Evolutionary conservation across 2,113 vertebrate genomes (phyloP).

Genomic region (Podarcis muralis): DNA sequence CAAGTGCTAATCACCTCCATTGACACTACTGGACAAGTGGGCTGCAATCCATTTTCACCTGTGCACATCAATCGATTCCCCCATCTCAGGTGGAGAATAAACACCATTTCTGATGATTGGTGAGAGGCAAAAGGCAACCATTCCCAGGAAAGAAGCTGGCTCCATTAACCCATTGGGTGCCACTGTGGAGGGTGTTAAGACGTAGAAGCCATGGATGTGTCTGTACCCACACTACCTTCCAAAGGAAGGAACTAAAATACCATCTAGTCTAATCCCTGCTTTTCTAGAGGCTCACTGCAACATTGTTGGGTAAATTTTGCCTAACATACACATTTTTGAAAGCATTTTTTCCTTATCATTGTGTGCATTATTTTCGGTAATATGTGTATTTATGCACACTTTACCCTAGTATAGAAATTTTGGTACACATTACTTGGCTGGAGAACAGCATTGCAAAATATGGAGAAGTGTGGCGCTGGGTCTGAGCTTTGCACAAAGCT

Average conservation of each 20-base stretch:
- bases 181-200: not conserved
- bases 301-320: not conserved
- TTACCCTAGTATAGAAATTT: too few species aligned
- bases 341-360: too few species aligned
- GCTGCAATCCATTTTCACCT: conserved; percentile 79
- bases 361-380: too few species aligned
- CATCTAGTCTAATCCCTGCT: not conserved
- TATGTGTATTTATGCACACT: too few species aligned
- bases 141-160: not conserved
- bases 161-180: not conserved
- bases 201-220: not conserved
- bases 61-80: conserved; percentile 68
- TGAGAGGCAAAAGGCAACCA: not conserved
- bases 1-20: conserved; percentile 69
- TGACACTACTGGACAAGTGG: conserved; percentile 53
- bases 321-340: too few species aligned
- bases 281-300: not conserved
- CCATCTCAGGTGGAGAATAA: conserved; percentile 38
- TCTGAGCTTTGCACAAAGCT: too few species aligned
- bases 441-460: too few species aligned
- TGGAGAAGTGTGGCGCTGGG: too few species aligned
- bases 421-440: too few species aligned
- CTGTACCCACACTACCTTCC: not conserved
- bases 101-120: not conserved
- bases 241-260: not conserved